Evolutionary conservation across 2,113 vertebrate species (phyloP).

Genomic region (Pseudolaguvia tuberculata): DNA sequence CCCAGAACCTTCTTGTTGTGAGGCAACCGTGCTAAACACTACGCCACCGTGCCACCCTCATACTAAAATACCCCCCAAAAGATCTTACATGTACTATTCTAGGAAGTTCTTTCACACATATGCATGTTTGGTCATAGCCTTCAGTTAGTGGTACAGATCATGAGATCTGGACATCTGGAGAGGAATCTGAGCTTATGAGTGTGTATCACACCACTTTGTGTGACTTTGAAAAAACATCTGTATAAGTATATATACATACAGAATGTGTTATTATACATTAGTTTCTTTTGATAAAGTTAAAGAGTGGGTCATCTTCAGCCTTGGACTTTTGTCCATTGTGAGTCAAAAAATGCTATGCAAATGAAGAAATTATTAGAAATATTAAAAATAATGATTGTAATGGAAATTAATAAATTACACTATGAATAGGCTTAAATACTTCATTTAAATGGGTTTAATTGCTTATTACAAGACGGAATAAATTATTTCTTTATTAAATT

Average conservation of each 20-base stretch:
- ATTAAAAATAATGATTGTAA: not conserved
- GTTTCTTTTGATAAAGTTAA: no score
- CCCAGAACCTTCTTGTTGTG: no score
- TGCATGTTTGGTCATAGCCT: not conserved
- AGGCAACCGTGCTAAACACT: no score
- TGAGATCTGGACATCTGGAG: not conserved
- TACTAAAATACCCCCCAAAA: no score
- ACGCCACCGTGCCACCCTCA: no score
- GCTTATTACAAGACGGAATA: conserved; percentile 9
- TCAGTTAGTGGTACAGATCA: not conserved
- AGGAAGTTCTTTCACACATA: not conserved
- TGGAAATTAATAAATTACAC: not conserved
- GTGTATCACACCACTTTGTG: no score
- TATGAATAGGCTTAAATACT: not conserved
- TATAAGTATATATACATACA: no score
- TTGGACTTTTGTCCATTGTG: not conserved
- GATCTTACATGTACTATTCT: not conserved
- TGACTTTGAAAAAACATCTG: not conserved
- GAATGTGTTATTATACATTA: no score
- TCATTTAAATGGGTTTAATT: conserved; percentile 3
- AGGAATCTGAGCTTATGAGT: not conserved
- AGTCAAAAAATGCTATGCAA: not conserved
- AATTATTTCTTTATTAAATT: conserved; percentile 9
- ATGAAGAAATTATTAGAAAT: not conserved
- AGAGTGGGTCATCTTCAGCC: not conserved